Evolutionary conservation across 2,113 vertebrate genomes (phyloP).

Genomic region (Paramisgurnus dabryanus): DNA sequence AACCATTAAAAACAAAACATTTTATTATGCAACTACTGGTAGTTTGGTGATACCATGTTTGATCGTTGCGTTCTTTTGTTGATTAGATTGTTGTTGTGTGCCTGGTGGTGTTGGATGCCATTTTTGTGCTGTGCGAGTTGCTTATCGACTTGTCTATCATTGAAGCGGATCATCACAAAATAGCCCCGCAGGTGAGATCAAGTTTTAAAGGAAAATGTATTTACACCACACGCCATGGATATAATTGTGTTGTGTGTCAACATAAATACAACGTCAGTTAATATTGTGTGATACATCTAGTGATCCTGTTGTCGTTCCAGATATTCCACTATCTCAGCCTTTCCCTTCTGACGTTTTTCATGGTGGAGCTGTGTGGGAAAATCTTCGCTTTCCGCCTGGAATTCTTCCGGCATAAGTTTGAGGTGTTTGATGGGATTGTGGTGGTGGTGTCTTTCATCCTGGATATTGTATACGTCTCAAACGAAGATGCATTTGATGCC

Average conservation of each 20-base stretch:
- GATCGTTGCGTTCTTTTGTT: conserved; percentile 25
- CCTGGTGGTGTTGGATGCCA: conserved; percentile 88
- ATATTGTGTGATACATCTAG: neutral
- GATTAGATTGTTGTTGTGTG: conserved; percentile 84
- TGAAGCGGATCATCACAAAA: conserved; percentile 67
- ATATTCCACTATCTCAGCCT: conserved; percentile 92
- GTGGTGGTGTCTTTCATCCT: conserved; percentile 89
- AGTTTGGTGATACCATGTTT: neutral
- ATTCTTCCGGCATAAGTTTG: conserved; percentile 95
- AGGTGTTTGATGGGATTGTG: conserved; percentile 87
- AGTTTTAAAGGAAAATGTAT: neutral
- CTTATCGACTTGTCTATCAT: conserved; percentile 89
- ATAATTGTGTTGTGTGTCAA: neutral
- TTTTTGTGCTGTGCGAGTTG: conserved; percentile 88
- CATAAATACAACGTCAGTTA: neutral
- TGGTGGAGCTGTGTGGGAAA: conserved; percentile 88
- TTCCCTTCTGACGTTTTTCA: conserved; percentile 85
- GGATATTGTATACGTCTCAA: conserved; percentile 82
- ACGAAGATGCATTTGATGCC: conserved; percentile 83
- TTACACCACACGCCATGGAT: neutral
- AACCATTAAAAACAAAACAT: neutral
- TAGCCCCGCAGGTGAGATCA: conserved; percentile 78
- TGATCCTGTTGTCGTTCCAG: conserved; percentile 62
- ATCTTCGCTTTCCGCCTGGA: conserved; percentile 84
- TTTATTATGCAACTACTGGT: no score